Conservation (phyloP, 2,797 vertebrate genomes). For the Sarcoramphus papa region DNA sequence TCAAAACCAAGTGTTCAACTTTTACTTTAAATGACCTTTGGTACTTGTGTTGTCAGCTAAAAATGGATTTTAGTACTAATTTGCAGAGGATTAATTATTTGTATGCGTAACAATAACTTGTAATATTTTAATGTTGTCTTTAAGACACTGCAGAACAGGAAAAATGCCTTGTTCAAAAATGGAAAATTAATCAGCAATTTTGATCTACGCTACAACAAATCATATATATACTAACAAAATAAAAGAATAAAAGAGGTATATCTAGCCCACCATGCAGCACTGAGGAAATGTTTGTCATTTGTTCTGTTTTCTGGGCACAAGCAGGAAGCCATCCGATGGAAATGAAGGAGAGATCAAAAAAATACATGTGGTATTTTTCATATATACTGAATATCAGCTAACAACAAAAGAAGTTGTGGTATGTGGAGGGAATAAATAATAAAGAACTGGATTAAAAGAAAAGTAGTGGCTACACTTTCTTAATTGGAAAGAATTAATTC, state of each 20-base stretch:
- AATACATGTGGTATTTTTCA: background rate
- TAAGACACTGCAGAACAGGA: background rate
- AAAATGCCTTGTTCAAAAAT: background rate
- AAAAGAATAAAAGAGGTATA: background rate
- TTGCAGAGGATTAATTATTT: background rate
- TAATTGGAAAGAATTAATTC: background rate
- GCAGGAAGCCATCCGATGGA: background rate
- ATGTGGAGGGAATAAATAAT: background rate
- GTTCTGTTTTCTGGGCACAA: background rate
- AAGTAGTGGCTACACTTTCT: background rate
- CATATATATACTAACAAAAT: background rate
- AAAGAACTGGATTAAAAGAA: background rate
- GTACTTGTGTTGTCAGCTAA: background rate
- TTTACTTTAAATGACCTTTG: background rate
- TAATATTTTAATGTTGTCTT: background rate
- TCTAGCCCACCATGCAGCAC: background rate
- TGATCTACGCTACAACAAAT: background rate
- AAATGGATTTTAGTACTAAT: conserved; percentile 37
- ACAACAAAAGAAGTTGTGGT: background rate
- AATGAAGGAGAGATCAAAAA: background rate
- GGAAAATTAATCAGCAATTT: background rate
- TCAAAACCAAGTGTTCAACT: conserved; percentile 15
- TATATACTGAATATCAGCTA: background rate
- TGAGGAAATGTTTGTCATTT: background rate
- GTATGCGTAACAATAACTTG: background rate